Conservation (phyloP, 2,888 invertebrate genomes). For the Drosophila histrio region DNA sequence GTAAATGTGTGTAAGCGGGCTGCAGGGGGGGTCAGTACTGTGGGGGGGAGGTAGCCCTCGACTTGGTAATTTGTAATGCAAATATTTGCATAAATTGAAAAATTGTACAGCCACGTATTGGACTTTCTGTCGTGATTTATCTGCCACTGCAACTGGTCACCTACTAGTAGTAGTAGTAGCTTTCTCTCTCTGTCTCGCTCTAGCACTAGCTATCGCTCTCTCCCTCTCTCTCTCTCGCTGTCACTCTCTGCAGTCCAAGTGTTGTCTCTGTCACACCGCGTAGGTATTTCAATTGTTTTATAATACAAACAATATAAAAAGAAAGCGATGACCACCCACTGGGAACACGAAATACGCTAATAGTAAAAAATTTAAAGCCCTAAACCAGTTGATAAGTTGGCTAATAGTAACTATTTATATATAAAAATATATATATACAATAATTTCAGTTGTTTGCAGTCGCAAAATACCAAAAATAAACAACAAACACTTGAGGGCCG, state of each 20-base stretch:
- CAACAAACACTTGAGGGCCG: constrained; percentile 67
- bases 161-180: too few species aligned
- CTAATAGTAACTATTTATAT: constrained; percentile 1
- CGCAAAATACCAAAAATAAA: constrained; percentile 30
- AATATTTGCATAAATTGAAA: constrained; percentile 75
- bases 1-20: too few species aligned
- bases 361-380: constrained; percentile 16
- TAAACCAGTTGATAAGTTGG: constrained; percentile 14
- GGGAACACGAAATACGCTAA: constrained; percentile 9
- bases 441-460: constrained; percentile 3
- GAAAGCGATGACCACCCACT: constrained; percentile 25
- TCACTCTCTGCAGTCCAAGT: not conserved
- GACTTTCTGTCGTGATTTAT: constrained; percentile 56
- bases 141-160: constrained; percentile 24
- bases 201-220: not conserved
- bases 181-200: not conserved
- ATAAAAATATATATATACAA: constrained; percentile 1
- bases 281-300: constrained; percentile 61
- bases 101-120: constrained; percentile 63
- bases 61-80: constrained; percentile 72
- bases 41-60: constrained; percentile 31
- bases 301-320: constrained; percentile 24
- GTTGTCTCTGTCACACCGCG: constrained; percentile 23
- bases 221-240: not conserved
- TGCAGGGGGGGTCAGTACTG: too few species aligned